Evolutionary conservation across 2,113 vertebrate genomes (phyloP).

Genomic region (Pituophis catenifer): DNA sequence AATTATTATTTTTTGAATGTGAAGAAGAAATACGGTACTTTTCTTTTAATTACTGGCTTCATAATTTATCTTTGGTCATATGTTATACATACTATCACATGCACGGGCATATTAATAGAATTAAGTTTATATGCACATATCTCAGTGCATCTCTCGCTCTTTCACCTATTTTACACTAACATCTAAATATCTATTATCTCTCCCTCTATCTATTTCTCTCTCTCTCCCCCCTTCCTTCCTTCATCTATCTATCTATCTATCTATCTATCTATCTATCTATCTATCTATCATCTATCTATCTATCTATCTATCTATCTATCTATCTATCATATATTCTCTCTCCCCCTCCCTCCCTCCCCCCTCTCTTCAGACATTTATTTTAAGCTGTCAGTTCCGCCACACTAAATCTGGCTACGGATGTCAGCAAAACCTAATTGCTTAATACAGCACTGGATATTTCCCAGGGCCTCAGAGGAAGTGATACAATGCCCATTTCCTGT

Average conservation of each 20-base stretch:
- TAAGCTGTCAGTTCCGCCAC: neutral
- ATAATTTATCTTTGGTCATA: neutral
- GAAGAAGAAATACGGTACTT: neutral
- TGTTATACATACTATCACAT: neutral
- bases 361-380: neutral
- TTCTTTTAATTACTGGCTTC: neutral
- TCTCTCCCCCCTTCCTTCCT: too few species aligned
- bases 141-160: neutral
- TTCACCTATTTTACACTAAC: neutral
- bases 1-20: neutral
- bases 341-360: too few species aligned
- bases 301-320: too few species aligned
- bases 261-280: neutral
- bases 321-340: too few species aligned
- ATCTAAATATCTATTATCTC: neutral
- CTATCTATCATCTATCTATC: too few species aligned
- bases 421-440: neutral
- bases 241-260: too few species aligned
- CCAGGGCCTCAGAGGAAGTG: neutral
- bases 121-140: neutral
- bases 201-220: too few species aligned
- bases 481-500: neutral
- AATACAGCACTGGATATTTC: neutral
- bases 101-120: neutral
- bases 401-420: neutral